Conservation (phyloP, 2,797 vertebrate species). For the Pyrocephalus nanus region DNA sequence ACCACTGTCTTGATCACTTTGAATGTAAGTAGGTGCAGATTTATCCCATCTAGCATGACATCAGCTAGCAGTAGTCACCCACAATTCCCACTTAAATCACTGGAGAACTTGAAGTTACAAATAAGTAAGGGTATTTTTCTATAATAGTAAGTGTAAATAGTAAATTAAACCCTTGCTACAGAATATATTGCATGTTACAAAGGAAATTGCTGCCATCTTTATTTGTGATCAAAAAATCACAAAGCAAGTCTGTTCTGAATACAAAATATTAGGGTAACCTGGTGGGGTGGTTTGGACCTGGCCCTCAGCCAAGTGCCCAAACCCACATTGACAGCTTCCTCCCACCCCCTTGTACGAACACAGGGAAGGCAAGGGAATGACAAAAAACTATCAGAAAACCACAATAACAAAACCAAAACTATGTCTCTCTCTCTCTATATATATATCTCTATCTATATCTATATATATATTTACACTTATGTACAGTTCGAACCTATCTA, state of each 20-base stretch:
- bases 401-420: too few species aligned
- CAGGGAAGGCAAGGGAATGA: too few species aligned
- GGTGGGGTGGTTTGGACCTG: too few species aligned
- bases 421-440: too few species aligned
- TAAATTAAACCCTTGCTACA: neutral
- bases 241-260: neutral
- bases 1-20: neutral
- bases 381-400: too few species aligned
- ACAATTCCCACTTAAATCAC: neutral
- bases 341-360: too few species aligned
- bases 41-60: neutral
- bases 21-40: neutral
- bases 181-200: neutral
- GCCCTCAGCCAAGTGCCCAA: too few species aligned
- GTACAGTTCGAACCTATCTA: too few species aligned
- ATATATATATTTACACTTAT: too few species aligned
- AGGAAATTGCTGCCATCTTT: neutral
- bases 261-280: neutral
- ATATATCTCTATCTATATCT: too few species aligned
- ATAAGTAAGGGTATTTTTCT: neutral
- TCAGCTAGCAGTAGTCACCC: conserved; percentile 1
- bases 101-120: neutral
- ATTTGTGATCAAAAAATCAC: neutral
- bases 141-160: neutral
- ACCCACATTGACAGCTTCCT: too few species aligned